A percentile compares a stretch with the other conserved stretches of the same genome.
These are phyloP conservation scores for Anarrhichthys ocellatus DNA, from an alignment of 2,113 vertebrate species.

Conservation along the genomic window DNA sequence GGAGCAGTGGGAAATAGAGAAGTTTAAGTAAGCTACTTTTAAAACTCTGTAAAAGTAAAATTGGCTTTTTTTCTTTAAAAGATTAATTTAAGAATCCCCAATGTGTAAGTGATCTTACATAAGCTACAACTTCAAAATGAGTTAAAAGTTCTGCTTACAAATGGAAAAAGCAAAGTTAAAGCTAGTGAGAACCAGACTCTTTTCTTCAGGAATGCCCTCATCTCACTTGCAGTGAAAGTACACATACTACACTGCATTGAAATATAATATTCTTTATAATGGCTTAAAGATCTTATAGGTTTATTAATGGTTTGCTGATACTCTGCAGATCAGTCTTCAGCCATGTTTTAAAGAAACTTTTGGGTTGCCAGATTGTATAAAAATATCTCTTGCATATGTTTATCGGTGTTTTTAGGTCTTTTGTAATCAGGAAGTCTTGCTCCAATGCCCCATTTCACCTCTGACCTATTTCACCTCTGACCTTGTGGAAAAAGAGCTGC, in stretches of 20 bases:
- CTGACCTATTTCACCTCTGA: conserved; percentile 1
- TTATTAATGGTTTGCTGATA: neutral
- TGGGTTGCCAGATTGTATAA: neutral
- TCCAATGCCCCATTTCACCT: neutral
- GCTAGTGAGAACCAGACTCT: neutral
- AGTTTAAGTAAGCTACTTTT: neutral
- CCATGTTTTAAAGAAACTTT: neutral
- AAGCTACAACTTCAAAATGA: neutral
- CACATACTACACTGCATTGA: neutral
- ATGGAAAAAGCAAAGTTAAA: neutral
- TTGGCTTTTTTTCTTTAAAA: neutral
- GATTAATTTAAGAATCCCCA: neutral
- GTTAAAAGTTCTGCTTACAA: neutral
- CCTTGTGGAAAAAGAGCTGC: neutral
- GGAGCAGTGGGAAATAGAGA: neutral
- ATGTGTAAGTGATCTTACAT: neutral
- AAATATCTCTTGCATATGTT: neutral
- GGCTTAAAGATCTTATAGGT: neutral
- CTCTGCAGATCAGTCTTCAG: neutral
- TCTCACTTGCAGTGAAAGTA: neutral
- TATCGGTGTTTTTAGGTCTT: too few relatives aligned
- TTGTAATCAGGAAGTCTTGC: neutral
- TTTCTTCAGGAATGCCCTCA: neutral
- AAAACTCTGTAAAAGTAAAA: neutral
- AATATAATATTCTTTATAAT: too few relatives aligned